Conservation (phyloP, 2,113 vertebrate species). For the Microcebus ravelobensis region DNA sequence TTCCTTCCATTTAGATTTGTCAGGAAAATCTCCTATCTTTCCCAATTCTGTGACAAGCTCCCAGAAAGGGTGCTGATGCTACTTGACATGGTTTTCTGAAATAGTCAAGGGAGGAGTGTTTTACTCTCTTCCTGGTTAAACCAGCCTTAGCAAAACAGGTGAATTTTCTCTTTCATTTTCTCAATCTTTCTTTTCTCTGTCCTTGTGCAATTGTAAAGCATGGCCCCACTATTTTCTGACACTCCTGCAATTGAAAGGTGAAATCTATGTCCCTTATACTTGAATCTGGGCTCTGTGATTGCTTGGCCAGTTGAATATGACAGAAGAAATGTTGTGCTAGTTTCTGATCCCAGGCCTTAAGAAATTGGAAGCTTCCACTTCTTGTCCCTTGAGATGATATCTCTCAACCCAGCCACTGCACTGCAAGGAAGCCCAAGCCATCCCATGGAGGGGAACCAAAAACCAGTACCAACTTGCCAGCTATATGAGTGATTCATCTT, state of each 20-base stretch:
- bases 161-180: conserved; percentile 5
- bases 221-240: background rate
- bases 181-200: conserved; percentile 19
- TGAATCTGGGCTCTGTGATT: conserved; percentile 13
- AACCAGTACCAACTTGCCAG: background rate
- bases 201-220: conserved; percentile 27
- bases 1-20: background rate
- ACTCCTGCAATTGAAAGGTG: background rate
- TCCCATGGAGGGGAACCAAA: background rate
- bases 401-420: background rate
- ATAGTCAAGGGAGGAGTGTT: background rate
- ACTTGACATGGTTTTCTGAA: background rate
- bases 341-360: background rate
- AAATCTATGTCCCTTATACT: background rate
- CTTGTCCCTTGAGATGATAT: background rate
- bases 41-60: background rate
- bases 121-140: background rate
- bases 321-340: background rate
- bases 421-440: conserved; percentile 18
- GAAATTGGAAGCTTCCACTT: background rate
- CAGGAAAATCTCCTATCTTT: background rate
- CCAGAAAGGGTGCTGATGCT: background rate
- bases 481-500: background rate
- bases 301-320: background rate
- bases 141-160: background rate